A percentile compares a stretch with the other conserved stretches of the same genome.
These are phyloP conservation scores for Eudyptes chrysolophus DNA, from an alignment of 2,113 vertebrate genomes.

Conservation along the genomic window DNA sequence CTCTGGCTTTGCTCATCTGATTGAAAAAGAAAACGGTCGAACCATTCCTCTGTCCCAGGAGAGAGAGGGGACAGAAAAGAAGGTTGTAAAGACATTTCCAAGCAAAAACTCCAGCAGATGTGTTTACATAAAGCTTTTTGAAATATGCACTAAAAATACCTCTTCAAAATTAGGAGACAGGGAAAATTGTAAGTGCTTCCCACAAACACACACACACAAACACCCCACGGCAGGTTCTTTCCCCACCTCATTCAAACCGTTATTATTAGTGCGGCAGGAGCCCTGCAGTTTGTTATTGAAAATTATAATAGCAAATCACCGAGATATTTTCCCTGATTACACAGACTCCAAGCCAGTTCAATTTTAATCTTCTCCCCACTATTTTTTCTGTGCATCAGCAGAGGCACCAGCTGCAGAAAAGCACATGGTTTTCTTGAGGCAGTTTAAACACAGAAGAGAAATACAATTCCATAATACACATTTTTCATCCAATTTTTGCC, in stretches of 20 bases:
- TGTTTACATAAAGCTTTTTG: conserved; percentile 67
- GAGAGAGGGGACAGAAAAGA: background rate
- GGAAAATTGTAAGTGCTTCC: conserved; percentile 51
- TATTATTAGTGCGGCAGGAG: conserved; percentile 69
- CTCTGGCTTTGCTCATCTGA: background rate
- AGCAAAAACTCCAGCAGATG: conserved; percentile 63
- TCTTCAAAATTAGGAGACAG: conserved; percentile 68
- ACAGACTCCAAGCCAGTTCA: conserved; percentile 56
- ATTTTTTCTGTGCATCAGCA: conserved; percentile 62
- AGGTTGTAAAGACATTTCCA: conserved; percentile 21
- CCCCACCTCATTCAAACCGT: conserved; percentile 40
- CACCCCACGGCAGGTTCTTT: conserved; percentile 45
- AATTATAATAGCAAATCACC: conserved; percentile 78
- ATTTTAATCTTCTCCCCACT: conserved; percentile 38
- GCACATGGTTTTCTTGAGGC: conserved; percentile 36
- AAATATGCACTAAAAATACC: conserved; percentile 74
- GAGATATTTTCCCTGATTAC: conserved; percentile 77
- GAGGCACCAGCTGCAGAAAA: conserved; percentile 68
- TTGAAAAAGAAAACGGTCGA: background rate
- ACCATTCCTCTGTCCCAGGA: background rate
- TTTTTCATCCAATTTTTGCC: background rate
- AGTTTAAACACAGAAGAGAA: conserved; percentile 27
- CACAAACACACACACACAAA: conserved; percentile 1
- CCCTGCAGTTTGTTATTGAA: conserved; percentile 72
- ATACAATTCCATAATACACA: background rate